phyloP scores from a whole-genome alignment of 2,797 vertebrate genomes.

The Picus viridis region DNA sequence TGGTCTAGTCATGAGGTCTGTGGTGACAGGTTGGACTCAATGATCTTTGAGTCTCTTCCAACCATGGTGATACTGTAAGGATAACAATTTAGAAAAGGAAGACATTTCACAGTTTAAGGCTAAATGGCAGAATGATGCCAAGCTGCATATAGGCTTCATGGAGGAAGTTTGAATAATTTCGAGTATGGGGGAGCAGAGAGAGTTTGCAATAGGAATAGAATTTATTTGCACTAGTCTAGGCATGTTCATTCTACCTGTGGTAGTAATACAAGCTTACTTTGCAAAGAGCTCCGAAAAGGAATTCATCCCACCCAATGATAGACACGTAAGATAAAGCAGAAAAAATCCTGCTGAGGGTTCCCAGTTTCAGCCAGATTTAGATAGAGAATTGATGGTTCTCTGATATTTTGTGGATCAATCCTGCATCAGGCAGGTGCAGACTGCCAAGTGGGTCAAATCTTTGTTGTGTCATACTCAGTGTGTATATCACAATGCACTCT shows the following conservation, averaged over 20 bases:
- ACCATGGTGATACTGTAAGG: not conserved
- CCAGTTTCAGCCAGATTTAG: not conserved
- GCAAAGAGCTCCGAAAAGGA: not conserved
- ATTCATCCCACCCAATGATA: not conserved
- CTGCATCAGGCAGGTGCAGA: not conserved
- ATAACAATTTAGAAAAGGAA: not conserved
- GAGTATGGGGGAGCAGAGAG: not conserved
- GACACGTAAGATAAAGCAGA: not conserved
- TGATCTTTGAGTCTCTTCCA: no score
- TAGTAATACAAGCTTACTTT: not conserved
- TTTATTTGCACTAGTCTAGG: not conserved
- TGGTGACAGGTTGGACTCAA: no score
- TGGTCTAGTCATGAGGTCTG: no score
- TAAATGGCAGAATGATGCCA: not conserved
- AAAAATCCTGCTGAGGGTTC: not conserved
- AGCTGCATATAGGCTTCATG: not conserved
- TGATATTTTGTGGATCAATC: not conserved
- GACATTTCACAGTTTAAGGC: not conserved
- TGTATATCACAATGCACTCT: rapidly evolving
- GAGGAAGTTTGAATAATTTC: not conserved
- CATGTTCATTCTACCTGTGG: not conserved
- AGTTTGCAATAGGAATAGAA: not conserved
- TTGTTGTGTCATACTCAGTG: not conserved
- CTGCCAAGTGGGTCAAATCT: not conserved
- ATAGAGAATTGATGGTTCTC: not conserved